Evolutionary conservation across 2,113 vertebrate species (phyloP), one percentile per base, ranked within the genome.

Genomic region (Psephotus haematonotus): DNA sequence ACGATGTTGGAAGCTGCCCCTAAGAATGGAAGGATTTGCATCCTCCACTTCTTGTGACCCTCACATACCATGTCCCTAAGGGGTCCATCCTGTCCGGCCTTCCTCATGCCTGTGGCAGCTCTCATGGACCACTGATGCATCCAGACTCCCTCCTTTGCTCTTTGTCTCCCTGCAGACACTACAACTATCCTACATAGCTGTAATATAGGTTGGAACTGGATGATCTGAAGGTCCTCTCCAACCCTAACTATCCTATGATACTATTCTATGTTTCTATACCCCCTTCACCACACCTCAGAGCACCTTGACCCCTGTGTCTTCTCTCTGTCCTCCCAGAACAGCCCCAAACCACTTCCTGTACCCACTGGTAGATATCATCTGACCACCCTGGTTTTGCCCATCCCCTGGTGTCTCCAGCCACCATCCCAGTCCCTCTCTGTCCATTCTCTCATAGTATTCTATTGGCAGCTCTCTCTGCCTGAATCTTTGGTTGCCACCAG

Each of bases 181-280:
- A 14, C 35, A 46, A 2, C 31, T 68, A 18, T 47, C 27, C n/a
- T 11, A 0, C 5, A 50, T 18, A 57, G 20, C 3, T 57, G 55
- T 57, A 22, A 6, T 23, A 57, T 22, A 23, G 55, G 55, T 57
- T 57, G 33, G 20, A 57, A 22, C 33, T 14, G 55, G 20, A 57
- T 14, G 31, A n/a, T n/a, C 55, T 57, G 33, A n/a, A 57, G 55
- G 20, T n/a, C 6, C 55, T 57, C 23, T 57, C 55, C 33, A n/a
- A n/a, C 55, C 33, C 20, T 22, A 23, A 57, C 19, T 57, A 2
- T 22, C 23, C 31, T 20, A 13, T 33, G 53, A 13, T 20, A 57
- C 19, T 57, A 4, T 22, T n/a, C 31, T 20, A 13, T 33, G 53
- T 9, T 20, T 20, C 55, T 13, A 0, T 5, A 50, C 27, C 39